Conservation (phyloP, 2,797 vertebrate species). For the Valencia hispanica region DNA sequence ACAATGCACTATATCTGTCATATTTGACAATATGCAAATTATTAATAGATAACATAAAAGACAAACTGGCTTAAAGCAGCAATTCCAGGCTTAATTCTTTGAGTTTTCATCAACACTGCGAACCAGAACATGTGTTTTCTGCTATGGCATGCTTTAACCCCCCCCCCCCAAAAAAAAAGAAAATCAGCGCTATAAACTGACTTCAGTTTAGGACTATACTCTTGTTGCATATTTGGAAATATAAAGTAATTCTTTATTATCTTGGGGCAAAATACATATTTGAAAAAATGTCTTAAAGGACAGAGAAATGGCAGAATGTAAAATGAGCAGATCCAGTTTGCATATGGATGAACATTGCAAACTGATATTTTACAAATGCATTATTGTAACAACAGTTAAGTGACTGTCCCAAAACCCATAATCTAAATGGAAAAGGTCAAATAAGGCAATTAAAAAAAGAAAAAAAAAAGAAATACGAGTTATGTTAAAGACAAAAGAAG, state of each 20-base stretch:
- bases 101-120: background rate
- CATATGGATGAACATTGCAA: slow-evolving; percentile 25
- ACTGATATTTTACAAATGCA: slow-evolving; percentile 1
- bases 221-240: slow-evolving; percentile 56
- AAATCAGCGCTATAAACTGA: background rate
- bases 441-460: slow-evolving; percentile 55
- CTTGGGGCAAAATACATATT: slow-evolving; percentile 59
- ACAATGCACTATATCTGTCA: background rate
- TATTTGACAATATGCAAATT: slow-evolving; percentile 7
- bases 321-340: slow-evolving; percentile 31
- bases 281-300: slow-evolving; percentile 44
- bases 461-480: slow-evolving; percentile 33
- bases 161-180: background rate
- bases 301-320: slow-evolving; percentile 26
- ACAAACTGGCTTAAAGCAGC: slow-evolving; percentile 3
- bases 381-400: slow-evolving; percentile 12
- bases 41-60: slow-evolving; percentile 5
- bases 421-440: slow-evolving; percentile 33
- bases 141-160: background rate
- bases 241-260: slow-evolving; percentile 74
- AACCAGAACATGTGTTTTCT: background rate
- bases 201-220: slow-evolving; percentile 21
- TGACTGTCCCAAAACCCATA: slow-evolving; percentile 16
- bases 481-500: slow-evolving; percentile 52
- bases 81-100: slow-evolving; percentile 8